phyloP scores from a whole-genome alignment of 2,113 vertebrate species.

The Phrynosoma platyrhinos region DNA sequence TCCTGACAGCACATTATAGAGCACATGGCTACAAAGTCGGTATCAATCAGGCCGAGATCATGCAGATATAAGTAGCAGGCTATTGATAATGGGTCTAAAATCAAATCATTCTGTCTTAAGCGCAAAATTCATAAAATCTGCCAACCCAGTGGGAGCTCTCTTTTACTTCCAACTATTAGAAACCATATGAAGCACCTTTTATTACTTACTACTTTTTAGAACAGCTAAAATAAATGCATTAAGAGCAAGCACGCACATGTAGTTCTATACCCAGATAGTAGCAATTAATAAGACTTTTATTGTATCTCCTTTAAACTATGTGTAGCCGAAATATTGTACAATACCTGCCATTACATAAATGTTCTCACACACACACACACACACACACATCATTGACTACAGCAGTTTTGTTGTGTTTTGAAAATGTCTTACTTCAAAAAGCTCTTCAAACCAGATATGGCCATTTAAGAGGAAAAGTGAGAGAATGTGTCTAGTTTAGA shows the following conservation, averaged over 20 bases:
- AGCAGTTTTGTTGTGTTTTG: slow-evolving; percentile 72
- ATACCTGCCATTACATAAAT: slow-evolving; percentile 55
- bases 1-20: slow-evolving; percentile 85
- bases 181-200: slow-evolving; percentile 50
- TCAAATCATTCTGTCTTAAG: slow-evolving; percentile 79
- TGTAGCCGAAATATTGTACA: slow-evolving; percentile 33
- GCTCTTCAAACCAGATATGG: slow-evolving; percentile 75
- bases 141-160: slow-evolving; percentile 63
- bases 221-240: slow-evolving; percentile 28
- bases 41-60: slow-evolving; percentile 83
- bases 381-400: slow-evolving; percentile 35
- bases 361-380: slow-evolving; percentile 8
- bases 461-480: slow-evolving; percentile 74
- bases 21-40: slow-evolving; percentile 81
- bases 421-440: slow-evolving; percentile 76
- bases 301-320: slow-evolving; percentile 40
- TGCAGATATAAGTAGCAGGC: slow-evolving; percentile 82
- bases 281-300: slow-evolving; percentile 48
- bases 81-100: slow-evolving; percentile 84
- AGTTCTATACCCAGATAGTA: slow-evolving; percentile 22
- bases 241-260: slow-evolving; percentile 19
- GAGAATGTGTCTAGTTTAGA: slow-evolving; percentile 64
- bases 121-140: slow-evolving; percentile 76
- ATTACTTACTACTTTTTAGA: slow-evolving; percentile 39
- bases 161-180: slow-evolving; percentile 70